These are phyloP conservation scores for Coptodon bakossiorum DNA, from an alignment of 2,113 vertebrate genomes.

Conservation along the genomic window DNA sequence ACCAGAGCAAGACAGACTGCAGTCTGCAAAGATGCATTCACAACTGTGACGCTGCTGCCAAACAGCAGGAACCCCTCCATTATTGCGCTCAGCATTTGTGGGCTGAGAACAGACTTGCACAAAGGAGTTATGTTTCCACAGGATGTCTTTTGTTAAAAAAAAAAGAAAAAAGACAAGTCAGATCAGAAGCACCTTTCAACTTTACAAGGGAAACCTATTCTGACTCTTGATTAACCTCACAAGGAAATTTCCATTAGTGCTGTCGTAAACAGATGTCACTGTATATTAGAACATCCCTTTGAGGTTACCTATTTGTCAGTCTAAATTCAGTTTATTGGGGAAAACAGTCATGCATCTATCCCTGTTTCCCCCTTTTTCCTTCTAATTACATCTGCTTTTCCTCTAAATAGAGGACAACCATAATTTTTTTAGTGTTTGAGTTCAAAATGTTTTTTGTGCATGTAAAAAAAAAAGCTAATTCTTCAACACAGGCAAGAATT, in stretches of 20 bases:
- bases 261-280: background rate
- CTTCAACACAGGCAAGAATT: background rate
- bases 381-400: background rate
- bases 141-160: slow-evolving; percentile 29
- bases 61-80: background rate
- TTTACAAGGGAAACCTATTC: background rate
- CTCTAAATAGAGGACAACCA: background rate
- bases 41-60: background rate
- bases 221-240: background rate
- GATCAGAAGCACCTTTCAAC: background rate
- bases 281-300: background rate
- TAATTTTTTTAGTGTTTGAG: background rate
- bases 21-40: background rate
- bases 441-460: background rate
- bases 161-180: background rate
- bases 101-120: background rate
- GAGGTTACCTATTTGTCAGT: background rate
- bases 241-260: background rate
- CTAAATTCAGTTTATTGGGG: background rate
- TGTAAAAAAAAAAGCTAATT: background rate
- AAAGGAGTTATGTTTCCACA: slow-evolving; percentile 49
- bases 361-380: background rate
- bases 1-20: background rate
- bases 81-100: background rate
- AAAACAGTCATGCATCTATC: background rate